These are phyloP conservation scores for Hydrozoanthus tunicans DNA, from an alignment of 64 coral and sea anemone genomes.

Conservation along the genomic window DNA sequence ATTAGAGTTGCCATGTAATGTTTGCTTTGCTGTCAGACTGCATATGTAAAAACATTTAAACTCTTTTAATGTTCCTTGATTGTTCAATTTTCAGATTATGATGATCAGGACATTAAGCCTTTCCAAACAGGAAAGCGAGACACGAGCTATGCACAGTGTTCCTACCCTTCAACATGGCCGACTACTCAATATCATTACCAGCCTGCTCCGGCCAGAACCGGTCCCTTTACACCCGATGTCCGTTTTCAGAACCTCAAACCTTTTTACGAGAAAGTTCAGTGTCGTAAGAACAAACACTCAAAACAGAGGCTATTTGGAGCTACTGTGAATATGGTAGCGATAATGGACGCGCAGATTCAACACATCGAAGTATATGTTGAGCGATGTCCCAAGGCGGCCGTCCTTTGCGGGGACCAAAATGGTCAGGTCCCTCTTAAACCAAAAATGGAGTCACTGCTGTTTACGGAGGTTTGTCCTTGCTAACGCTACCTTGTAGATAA, in stretches of 20 bases:
- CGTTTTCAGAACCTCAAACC: slow-evolving; percentile 58
- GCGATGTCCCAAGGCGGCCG: slow-evolving; percentile 82
- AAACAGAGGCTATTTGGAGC: slow-evolving; percentile 81
- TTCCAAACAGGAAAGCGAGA: slow-evolving; percentile 58
- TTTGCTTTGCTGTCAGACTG: no score
- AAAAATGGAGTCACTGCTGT: slow-evolving; percentile 89
- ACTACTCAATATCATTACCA: slow-evolving; percentile 48
- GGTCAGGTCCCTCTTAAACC: slow-evolving; percentile 91
- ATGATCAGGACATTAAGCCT: slow-evolving; percentile 56
- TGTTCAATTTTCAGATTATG: slow-evolving; percentile 35
- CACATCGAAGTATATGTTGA: slow-evolving; percentile 91
- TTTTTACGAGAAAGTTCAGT: slow-evolving; percentile 83
- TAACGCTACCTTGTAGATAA: neutral
- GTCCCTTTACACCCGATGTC: slow-evolving; percentile 37
- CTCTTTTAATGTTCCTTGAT: neutral
- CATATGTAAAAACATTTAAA: no score
- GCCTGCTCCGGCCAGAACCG: slow-evolving; percentile 28
- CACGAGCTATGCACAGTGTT: slow-evolving; percentile 24
- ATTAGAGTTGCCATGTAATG: no score
- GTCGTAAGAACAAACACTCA: slow-evolving; percentile 94
- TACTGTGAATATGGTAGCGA: slow-evolving; percentile 80
- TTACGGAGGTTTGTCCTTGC: slow-evolving; percentile 70
- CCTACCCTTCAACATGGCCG: slow-evolving; percentile 33
- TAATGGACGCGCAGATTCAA: slow-evolving; percentile 69
- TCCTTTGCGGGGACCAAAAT: slow-evolving; percentile 90